Evolutionary conservation across 2,797 vertebrate genomes (phyloP), one percentile per base, ranked within the genome.

Genomic region (Sebastes goodei): DNA sequence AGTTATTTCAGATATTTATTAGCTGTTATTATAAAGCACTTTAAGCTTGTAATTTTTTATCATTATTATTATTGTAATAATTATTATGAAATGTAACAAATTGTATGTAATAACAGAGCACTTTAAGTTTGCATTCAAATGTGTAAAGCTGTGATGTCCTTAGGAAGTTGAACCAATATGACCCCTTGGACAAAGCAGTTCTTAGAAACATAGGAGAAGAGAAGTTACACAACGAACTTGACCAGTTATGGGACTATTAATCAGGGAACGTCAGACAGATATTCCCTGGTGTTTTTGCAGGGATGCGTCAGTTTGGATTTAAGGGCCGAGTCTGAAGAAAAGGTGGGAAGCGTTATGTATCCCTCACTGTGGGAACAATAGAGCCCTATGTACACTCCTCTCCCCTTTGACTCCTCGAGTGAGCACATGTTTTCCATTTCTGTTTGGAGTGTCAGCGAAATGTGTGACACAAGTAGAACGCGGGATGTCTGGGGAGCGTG

Each of bases 371-470:
- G 74, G 79, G 86, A 89, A 86, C 84, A 86, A 82, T 78, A 82
- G 62, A 49, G 65, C 71, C 35, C 33, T 85, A 14, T 76, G 76
- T 83, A 72, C 71, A 61, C 75, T 7, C 56, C 71, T 84, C 72
- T 91, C 66, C 75, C 72, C 7, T 80, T 59, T 64, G 67, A 81
- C 87, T 91, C 78, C 77, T 82, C 42, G 23, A 68, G 78, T 82
- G 55, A 70, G 79, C 83, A 84, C 71, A 81, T 86, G 80, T 84
- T 92, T 89, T 89, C 83, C 87, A 83, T 81, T 81, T 81, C 72
- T 74, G 66, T 76, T 86, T 72, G 52, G 65, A 70, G 74, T 74
- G 88, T 88, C 77, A 84, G 84, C 35, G 21, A 80, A 80, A 82
- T 76, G 76, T 87, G 85, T 76, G 88, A 89, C 87, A 86, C 62